Percentiles rank a stretch among this genome's conserved stretches.
phyloP scores from a whole-genome alignment of 2,888 invertebrate genomes.

The Tromatobia lineatoria region DNA sequence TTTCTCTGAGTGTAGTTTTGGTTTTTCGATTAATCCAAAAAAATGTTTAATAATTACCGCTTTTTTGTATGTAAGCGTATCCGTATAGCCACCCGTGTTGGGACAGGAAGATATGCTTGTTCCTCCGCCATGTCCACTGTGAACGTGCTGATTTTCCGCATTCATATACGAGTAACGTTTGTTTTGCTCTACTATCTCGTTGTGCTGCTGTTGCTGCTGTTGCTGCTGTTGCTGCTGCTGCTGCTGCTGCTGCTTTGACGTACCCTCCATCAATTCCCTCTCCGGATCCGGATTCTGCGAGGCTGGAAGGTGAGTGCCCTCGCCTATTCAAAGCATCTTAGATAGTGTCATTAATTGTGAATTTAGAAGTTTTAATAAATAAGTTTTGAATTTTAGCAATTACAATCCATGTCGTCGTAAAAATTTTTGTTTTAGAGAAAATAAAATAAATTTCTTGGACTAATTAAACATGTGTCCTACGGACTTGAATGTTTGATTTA shows the following conservation, averaged over 20 bases:
- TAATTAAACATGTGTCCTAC: too few relatives aligned
- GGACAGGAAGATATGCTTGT: constrained; percentile 84
- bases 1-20: too few relatives aligned
- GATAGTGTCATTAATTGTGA: constrained; percentile 31
- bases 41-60: constrained; percentile 68
- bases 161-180: constrained; percentile 84
- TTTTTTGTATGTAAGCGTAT: constrained; percentile 84
- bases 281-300: constrained; percentile 83
- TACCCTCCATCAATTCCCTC: constrained; percentile 83
- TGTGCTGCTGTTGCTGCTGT: constrained; percentile 79
- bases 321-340: constrained; percentile 73
- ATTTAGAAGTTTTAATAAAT: neutral
- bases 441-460: too few relatives aligned
- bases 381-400: neutral
- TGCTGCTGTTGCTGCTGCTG: constrained; percentile 63
- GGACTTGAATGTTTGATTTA: too few relatives aligned
- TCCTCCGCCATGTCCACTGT: constrained; percentile 80
- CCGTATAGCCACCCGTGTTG: constrained; percentile 82
- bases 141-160: constrained; percentile 81
- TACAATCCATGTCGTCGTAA: neutral
- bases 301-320: constrained; percentile 82
- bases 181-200: constrained; percentile 82
- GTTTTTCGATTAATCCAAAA: too few relatives aligned
- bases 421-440: too few relatives aligned
- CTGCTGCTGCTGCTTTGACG: constrained; percentile 74